Percentiles rank a stretch among this genome's conserved stretches.
These are phyloP conservation scores for Apodemia zela DNA, from an alignment of 2,888 invertebrate genomes.

Conservation along the genomic window DNA sequence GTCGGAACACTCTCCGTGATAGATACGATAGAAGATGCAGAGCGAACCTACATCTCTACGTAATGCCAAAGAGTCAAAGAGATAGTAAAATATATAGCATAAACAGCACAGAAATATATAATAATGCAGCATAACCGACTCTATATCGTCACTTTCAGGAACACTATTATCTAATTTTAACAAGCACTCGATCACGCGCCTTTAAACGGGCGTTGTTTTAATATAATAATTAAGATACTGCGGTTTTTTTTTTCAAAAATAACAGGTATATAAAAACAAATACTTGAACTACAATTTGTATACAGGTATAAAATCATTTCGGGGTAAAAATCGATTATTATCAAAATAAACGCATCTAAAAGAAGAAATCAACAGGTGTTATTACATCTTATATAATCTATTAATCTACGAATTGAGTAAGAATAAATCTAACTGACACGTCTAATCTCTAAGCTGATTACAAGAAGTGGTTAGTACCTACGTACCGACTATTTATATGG, in stretches of 20 bases:
- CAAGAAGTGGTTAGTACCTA: slow-evolving; percentile 32
- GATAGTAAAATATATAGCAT: background rate
- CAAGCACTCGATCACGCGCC: background rate
- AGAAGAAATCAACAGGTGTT: slow-evolving; percentile 45
- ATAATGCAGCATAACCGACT: slow-evolving; percentile 5
- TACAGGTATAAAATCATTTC: slow-evolving; percentile 36
- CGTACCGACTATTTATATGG: slow-evolving; percentile 22
- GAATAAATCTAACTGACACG: slow-evolving; percentile 59
- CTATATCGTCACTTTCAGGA: slow-evolving; percentile 3
- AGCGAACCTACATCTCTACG: too few species aligned
- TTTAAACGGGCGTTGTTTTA: background rate
- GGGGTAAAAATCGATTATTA: slow-evolving; percentile 57
- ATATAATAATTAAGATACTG: background rate
- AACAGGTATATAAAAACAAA: slow-evolving; percentile 11
- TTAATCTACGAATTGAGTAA: slow-evolving; percentile 55
- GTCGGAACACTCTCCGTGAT: too few species aligned
- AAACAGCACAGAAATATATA: background rate
- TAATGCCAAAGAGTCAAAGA: too few species aligned
- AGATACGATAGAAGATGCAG: too few species aligned
- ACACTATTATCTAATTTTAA: slow-evolving; percentile 3
- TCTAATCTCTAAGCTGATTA: slow-evolving; percentile 36
- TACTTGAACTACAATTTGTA: slow-evolving; percentile 27
- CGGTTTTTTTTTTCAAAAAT: background rate
- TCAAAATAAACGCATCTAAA: slow-evolving; percentile 74
- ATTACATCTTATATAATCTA: slow-evolving; percentile 43